These are phyloP conservation scores for Trichopoda pennipes DNA, from an alignment of 2,888 invertebrate genomes.

Conservation along the genomic window DNA sequence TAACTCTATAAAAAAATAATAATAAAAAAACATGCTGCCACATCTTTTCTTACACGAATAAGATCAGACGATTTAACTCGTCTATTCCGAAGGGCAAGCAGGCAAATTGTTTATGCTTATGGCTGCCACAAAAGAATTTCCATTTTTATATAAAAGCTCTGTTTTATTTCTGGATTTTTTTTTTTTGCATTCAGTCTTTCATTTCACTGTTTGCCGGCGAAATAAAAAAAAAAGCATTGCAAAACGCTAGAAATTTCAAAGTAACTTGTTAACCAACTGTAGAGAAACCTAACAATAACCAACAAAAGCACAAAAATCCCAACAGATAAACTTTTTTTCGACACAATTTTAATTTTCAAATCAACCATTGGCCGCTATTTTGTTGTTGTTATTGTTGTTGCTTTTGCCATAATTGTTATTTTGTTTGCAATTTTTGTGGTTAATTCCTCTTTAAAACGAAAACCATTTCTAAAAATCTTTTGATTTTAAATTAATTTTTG, in stretches of 20 bases:
- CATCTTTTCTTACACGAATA: too few relatives aligned
- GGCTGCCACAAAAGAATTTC: too few relatives aligned
- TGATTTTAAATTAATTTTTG: conserved; percentile 7
- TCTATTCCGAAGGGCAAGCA: too few relatives aligned
- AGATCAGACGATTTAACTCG: too few relatives aligned
- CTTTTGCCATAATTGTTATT: neutral
- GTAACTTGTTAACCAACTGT: conserved; percentile 40
- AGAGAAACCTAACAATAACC: conserved; percentile 57
- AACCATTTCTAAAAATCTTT: conserved; percentile 36
- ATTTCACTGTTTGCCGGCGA: conserved; percentile 45
- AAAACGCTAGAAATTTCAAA: conserved; percentile 22
- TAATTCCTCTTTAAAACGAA: conserved; percentile 42
- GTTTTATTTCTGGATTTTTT: too few relatives aligned
- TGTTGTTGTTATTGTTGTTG: too few relatives aligned
- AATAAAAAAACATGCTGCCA: too few relatives aligned
- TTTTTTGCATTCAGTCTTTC: neutral
- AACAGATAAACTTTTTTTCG: conserved; percentile 11
- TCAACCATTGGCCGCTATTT: conserved; percentile 55
- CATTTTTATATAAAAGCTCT: too few relatives aligned
- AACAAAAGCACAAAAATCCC: neutral
- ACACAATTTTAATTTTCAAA: conserved; percentile 61
- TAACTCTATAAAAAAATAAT: too few relatives aligned
- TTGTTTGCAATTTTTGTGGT: neutral
- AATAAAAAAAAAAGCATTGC: conserved; percentile 29
- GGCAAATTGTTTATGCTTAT: too few relatives aligned